A percentile compares a stretch with the other conserved stretches of the same genome.
Evolutionary conservation across 2,113 vertebrate genomes (phyloP).

Genomic region (Oreocharis arfaki): DNA sequence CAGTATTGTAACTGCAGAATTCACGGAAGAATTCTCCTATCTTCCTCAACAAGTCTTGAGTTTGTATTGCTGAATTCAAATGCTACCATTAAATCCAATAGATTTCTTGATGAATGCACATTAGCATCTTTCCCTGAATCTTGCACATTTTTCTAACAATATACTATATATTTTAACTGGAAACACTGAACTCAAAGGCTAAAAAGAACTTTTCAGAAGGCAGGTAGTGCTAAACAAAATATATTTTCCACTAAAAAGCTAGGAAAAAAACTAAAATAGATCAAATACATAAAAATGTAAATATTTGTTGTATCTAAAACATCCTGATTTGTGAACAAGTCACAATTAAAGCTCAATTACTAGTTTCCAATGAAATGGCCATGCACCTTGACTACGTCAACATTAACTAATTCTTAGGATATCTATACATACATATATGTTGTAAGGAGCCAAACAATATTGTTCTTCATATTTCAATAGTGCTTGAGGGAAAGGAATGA

Average conservation of each 20-base stretch:
- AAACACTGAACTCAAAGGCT: conserved; percentile 52
- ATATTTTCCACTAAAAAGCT: conserved; percentile 60
- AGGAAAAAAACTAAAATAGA: conserved; percentile 55
- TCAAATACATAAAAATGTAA: conserved; percentile 58
- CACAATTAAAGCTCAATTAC: conserved; percentile 71
- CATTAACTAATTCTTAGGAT: conserved; percentile 48
- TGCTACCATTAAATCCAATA: conserved; percentile 58
- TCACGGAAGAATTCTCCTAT: not conserved
- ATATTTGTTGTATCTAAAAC: conserved; percentile 55
- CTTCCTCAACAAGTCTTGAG: not conserved
- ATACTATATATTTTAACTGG: conserved; percentile 28
- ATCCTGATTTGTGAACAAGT: conserved; percentile 60
- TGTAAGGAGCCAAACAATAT: conserved; percentile 27
- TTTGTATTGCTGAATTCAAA: conserved; percentile 59
- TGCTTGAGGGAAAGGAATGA: conserved; percentile 58
- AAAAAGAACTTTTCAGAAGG: conserved; percentile 55
- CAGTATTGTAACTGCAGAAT: not conserved
- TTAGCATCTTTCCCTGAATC: conserved; percentile 65
- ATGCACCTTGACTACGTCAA: conserved; percentile 5
- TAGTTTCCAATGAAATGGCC: conserved; percentile 37
- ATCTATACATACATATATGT: not conserved
- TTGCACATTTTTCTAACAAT: conserved; percentile 40
- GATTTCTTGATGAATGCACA: conserved; percentile 13
- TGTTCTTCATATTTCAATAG: conserved; percentile 62
- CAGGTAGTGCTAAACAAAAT: conserved; percentile 60